A percentile compares a stretch with the other conserved stretches of the same genome.
Conservation (phyloP, 2,888 invertebrate species). For the Spilarctia lutea region DNA sequence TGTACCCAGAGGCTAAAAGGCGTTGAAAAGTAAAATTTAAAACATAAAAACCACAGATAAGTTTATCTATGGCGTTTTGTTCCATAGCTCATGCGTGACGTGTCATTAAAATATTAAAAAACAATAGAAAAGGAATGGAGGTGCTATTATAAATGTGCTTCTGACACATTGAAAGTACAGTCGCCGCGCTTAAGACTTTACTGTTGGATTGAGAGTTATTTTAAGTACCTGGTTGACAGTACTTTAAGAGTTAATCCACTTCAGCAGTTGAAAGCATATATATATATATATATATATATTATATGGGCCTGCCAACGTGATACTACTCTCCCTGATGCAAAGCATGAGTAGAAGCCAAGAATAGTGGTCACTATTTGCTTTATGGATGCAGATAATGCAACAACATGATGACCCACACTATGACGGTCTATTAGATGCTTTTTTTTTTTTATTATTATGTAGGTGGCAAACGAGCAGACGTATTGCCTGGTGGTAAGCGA, state of each 20-base stretch:
- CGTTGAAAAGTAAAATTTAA: conserved; percentile 32
- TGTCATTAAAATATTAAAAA: conserved; percentile 61
- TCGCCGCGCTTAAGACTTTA: neutral
- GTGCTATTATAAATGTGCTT: conserved; percentile 40
- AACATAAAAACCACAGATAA: conserved; percentile 39
- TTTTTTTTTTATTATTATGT: too few species aligned
- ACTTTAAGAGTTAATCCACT: neutral
- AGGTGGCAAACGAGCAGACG: too few species aligned
- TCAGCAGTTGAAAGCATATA: too few species aligned
- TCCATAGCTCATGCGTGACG: conserved; percentile 51
- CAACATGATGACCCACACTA: too few species aligned
- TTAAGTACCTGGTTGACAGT: neutral
- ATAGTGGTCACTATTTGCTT: too few species aligned
- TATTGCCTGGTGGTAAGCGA: too few species aligned
- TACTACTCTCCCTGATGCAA: too few species aligned
- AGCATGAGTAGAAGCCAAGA: too few species aligned
- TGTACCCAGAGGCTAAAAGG: conserved; percentile 37
- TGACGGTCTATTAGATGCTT: too few species aligned
- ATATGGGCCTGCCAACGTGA: too few species aligned
- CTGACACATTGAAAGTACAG: conserved; percentile 31
- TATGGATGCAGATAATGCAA: too few species aligned
- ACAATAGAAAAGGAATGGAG: conserved; percentile 40
- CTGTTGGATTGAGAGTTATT: neutral
- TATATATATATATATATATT: too few species aligned
- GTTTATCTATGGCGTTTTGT: conserved; percentile 31